Percentiles rank a stretch among this genome's conserved stretches.
Evolutionary conservation across 2,888 invertebrate genomes (phyloP).

Genomic region (Pilophorus perplexus): DNA sequence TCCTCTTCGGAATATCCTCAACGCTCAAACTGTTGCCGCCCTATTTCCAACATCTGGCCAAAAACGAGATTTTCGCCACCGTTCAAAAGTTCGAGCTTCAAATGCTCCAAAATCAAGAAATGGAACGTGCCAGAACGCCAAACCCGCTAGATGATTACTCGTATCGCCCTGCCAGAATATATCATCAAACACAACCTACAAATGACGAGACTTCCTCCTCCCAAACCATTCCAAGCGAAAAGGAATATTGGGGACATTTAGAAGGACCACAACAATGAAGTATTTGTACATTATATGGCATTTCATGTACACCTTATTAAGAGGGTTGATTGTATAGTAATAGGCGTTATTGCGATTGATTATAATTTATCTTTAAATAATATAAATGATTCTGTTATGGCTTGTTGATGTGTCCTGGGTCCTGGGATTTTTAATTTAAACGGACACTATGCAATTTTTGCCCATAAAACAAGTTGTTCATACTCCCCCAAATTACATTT

Average conservation of each 20-base stretch:
- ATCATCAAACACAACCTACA: slow-evolving; percentile 16
- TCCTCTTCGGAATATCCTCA: slow-evolving; percentile 36
- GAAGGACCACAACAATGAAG: slow-evolving; percentile 24
- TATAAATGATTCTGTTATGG: too few relatives aligned
- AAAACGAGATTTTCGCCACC: slow-evolving; percentile 31
- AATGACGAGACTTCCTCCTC: slow-evolving; percentile 36
- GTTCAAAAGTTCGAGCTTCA: slow-evolving; percentile 35
- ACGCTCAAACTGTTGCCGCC: slow-evolving; percentile 26
- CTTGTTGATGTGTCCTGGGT: too few relatives aligned
- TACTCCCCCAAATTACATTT: too few relatives aligned
- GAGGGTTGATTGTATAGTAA: too few relatives aligned
- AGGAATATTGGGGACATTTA: slow-evolving; percentile 22
- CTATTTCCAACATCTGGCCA: slow-evolving; percentile 35
- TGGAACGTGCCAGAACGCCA: slow-evolving; percentile 14
- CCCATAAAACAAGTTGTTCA: too few relatives aligned
- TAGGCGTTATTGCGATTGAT: too few relatives aligned
- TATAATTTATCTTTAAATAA: too few relatives aligned
- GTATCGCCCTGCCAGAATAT: slow-evolving; percentile 14
- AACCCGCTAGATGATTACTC: slow-evolving; percentile 7
- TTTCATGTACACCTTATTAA: too few relatives aligned
- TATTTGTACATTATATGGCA: too few relatives aligned
- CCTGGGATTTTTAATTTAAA: too few relatives aligned
- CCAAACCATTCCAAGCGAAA: slow-evolving; percentile 15
- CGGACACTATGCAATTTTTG: too few relatives aligned
- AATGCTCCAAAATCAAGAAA: slow-evolving; percentile 30